phyloP scores from a whole-genome alignment of 2,113 vertebrate genomes.

The Phylloscopus trochilus region DNA sequence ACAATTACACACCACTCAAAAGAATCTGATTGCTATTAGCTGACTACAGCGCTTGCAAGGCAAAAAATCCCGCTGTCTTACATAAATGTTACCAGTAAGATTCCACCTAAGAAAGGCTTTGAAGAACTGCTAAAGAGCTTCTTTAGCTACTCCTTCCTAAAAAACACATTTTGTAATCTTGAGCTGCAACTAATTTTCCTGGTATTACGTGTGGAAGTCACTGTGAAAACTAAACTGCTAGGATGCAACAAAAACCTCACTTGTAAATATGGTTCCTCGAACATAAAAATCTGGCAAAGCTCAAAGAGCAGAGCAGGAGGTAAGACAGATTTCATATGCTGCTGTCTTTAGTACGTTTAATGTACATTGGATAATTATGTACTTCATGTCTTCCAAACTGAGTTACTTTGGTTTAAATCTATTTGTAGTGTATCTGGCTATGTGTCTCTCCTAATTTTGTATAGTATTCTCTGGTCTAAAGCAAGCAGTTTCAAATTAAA shows the following conservation, averaged over 20 bases:
- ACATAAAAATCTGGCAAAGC: conserved; percentile 46
- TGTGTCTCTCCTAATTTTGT: conserved; percentile 9
- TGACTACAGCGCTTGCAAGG: conserved; percentile 12
- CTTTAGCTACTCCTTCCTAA: background rate
- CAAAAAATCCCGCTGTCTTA: conserved; percentile 12
- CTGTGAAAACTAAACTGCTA: conserved; percentile 24
- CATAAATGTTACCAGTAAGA: conserved; percentile 21
- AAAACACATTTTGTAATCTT: background rate
- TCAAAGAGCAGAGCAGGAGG: conserved; percentile 39
- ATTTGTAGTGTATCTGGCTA: conserved; percentile 45
- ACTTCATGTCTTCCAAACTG: conserved; percentile 37
- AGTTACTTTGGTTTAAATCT: conserved; percentile 44
- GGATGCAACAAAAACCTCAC: conserved; percentile 38
- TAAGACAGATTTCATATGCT: conserved; percentile 58
- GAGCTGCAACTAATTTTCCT: background rate
- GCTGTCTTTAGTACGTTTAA: conserved; percentile 54
- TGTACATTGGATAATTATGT: conserved; percentile 19
- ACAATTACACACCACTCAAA: conserved; percentile 45
- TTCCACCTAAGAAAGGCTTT: background rate
- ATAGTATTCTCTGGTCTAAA: background rate
- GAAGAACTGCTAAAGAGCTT: background rate
- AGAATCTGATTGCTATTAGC: conserved; percentile 59
- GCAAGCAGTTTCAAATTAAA: background rate
- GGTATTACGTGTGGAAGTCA: background rate
- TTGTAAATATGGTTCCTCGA: conserved; percentile 53